A percentile compares a stretch with the other conserved stretches of the same genome.
Conservation (phyloP, 2,888 invertebrate genomes). For the Xanthia icteritia region DNA sequence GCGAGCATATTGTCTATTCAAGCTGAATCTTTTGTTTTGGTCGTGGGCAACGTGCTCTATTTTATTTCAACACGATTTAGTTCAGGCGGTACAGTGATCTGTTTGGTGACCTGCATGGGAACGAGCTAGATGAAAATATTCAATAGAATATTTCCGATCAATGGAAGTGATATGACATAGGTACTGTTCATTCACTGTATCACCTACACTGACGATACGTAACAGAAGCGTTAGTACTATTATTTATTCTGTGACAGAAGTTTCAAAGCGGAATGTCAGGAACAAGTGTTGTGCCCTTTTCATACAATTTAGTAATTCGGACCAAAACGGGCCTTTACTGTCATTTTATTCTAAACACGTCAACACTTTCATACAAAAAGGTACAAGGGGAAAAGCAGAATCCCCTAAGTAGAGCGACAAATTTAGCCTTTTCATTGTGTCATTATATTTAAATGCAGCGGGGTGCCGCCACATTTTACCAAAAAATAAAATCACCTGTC, state of each 20-base stretch:
- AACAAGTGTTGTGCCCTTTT: slow-evolving; percentile 8
- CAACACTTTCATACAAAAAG: slow-evolving; percentile 69
- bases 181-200: background rate
- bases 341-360: slow-evolving; percentile 67
- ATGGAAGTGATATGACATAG: background rate
- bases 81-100: background rate
- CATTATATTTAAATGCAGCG: slow-evolving; percentile 84
- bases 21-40: slow-evolving; percentile 38
- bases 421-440: slow-evolving; percentile 81
- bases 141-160: background rate
- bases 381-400: slow-evolving; percentile 66
- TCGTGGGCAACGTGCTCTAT: background rate
- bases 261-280: background rate
- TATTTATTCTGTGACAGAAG: background rate
- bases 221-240: background rate
- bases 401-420: slow-evolving; percentile 76
- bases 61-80: slow-evolving; percentile 26
- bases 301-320: slow-evolving; percentile 32
- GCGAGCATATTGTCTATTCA: slow-evolving; percentile 62
- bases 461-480: slow-evolving; percentile 77
- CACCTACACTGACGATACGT: background rate
- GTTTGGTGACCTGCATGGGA: background rate
- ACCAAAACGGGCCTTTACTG: slow-evolving; percentile 62
- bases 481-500: slow-evolving; percentile 80
- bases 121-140: slow-evolving; percentile 13